Conservation (phyloP, 2,113 vertebrate species). For the Tupaia chinensis region DNA sequence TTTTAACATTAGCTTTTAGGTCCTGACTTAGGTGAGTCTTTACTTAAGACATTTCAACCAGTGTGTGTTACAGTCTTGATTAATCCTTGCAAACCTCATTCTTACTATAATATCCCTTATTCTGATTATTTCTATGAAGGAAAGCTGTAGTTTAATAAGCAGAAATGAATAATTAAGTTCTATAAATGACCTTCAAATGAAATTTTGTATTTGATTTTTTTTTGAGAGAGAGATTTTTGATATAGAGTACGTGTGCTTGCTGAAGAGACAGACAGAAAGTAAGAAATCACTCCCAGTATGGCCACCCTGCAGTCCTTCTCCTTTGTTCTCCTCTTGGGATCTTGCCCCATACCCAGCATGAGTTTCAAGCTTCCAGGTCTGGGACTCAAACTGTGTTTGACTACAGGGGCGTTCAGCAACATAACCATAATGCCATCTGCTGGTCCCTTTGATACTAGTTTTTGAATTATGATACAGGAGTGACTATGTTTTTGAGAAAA, state of each 20-base stretch:
- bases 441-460: neutral
- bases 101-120: neutral
- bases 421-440: too few species aligned
- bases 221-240: too few species aligned
- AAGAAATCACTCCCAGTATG: too few species aligned
- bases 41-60: neutral
- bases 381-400: too few species aligned
- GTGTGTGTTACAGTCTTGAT: neutral
- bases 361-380: too few species aligned
- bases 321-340: too few species aligned
- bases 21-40: neutral
- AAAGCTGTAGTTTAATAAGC: neutral
- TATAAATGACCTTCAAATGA: neutral
- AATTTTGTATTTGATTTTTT: neutral
- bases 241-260: too few species aligned
- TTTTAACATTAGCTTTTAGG: neutral
- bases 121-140: conserved; percentile 9
- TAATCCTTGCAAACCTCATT: conserved; percentile 17
- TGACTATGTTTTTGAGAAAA: neutral
- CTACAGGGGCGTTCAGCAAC: too few species aligned
- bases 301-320: too few species aligned
- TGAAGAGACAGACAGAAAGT: too few species aligned
- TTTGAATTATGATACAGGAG: neutral
- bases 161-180: neutral
- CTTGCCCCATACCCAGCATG: too few species aligned